Conservation (phyloP, 1,140 invertebrate species). For the Tribolium castaneum region DNA sequence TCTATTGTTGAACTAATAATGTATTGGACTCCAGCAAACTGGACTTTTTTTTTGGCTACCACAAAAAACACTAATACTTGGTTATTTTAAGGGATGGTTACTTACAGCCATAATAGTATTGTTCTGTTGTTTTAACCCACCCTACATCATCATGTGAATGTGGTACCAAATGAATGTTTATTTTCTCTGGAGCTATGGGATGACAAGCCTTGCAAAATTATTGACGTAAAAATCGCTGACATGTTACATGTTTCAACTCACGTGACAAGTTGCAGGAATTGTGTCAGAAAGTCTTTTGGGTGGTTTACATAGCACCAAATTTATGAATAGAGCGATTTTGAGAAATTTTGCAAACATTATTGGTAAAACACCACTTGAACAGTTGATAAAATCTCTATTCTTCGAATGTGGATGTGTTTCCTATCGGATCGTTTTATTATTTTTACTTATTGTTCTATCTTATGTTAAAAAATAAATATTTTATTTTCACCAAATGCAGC, state of each 20-base stretch:
- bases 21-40: slow-evolving; percentile 61
- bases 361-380: not conserved
- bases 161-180: slow-evolving; percentile 77
- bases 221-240: not conserved
- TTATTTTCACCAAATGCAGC: too few species aligned
- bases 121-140: slow-evolving; percentile 86
- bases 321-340: not conserved
- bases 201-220: slow-evolving; percentile 17
- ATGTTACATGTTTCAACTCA: not conserved
- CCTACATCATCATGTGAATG: slow-evolving; percentile 84
- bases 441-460: too few species aligned
- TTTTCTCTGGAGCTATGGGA: not conserved
- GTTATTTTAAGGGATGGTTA: not conserved
- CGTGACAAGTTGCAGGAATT: slow-evolving; percentile 1
- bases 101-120: slow-evolving; percentile 81
- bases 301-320: not conserved
- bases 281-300: not conserved
- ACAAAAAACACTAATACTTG: not conserved
- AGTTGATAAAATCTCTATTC: not conserved
- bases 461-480: too few species aligned
- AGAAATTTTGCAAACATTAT: not conserved
- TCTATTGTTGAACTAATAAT: slow-evolving; percentile 51
- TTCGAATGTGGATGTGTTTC: too few species aligned
- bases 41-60: slow-evolving; percentile 65
- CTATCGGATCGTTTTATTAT: too few species aligned